These are phyloP conservation scores for Apus apus DNA, from an alignment of 2,113 vertebrate genomes.

Conservation along the genomic window DNA sequence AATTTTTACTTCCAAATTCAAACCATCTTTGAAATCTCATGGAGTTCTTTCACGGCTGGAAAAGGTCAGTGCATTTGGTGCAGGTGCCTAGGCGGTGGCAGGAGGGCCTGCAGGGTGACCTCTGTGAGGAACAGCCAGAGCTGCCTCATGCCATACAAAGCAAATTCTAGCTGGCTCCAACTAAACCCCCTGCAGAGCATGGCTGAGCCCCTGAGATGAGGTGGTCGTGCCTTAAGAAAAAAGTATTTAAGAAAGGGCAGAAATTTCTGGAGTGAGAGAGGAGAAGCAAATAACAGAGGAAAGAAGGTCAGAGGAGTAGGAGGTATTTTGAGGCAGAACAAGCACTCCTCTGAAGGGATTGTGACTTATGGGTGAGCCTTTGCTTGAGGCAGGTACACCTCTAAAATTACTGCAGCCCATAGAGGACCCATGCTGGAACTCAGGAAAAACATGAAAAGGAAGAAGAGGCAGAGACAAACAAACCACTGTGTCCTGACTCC, in stretches of 20 bases:
- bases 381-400: background rate
- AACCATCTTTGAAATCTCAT: background rate
- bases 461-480: background rate
- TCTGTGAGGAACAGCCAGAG: background rate
- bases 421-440: background rate
- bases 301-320: background rate
- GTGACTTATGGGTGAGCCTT: background rate
- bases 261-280: background rate
- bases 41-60: background rate
- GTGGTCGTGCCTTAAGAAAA: fast-evolving
- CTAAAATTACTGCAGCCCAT: background rate
- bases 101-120: fast-evolving
- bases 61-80: background rate
- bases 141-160: fast-evolving
- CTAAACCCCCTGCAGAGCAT: fast-evolving
- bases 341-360: background rate
- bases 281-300: background rate
- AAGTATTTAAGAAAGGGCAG: fast-evolving
- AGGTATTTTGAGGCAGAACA: background rate
- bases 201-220: fast-evolving
- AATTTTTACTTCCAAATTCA: background rate
- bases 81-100: fast-evolving
- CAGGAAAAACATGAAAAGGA: background rate
- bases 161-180: background rate
- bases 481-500: background rate